Evolutionary conservation across 2,888 invertebrate species (phyloP).

Genomic region (Pyralis farinalis): DNA sequence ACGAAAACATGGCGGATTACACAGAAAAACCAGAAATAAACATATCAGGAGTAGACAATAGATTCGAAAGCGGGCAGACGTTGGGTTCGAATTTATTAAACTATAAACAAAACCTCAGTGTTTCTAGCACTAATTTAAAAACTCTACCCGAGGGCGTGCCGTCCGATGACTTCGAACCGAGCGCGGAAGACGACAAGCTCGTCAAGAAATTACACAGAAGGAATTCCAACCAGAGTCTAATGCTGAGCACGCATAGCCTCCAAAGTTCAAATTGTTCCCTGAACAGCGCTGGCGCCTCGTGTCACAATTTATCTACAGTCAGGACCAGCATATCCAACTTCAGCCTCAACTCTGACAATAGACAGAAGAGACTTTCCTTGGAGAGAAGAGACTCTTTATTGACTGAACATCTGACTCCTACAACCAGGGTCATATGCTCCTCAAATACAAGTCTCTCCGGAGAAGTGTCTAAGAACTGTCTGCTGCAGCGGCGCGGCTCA

Average conservation of each 20-base stretch:
- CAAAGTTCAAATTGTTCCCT: slow-evolving; percentile 79
- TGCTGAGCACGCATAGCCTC: slow-evolving; percentile 76
- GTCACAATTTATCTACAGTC: slow-evolving; percentile 64
- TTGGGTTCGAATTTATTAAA: slow-evolving; percentile 80
- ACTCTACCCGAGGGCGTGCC: slow-evolving; percentile 87
- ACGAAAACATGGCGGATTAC: slow-evolving; percentile 66
- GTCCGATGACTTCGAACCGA: slow-evolving; percentile 82
- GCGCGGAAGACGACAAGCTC: slow-evolving; percentile 62
- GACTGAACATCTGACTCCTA: slow-evolving; percentile 57
- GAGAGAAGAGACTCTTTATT: slow-evolving; percentile 93
- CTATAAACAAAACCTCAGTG: slow-evolving; percentile 83
- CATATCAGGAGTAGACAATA: slow-evolving; percentile 49
- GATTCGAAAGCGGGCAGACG: slow-evolving; percentile 49
- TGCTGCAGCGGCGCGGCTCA: slow-evolving; percentile 90
- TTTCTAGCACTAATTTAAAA: slow-evolving; percentile 86
- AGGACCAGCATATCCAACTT: slow-evolving; percentile 72
- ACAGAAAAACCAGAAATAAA: slow-evolving; percentile 60
- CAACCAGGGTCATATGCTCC: slow-evolving; percentile 68
- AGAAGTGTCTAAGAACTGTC: slow-evolving; percentile 80
- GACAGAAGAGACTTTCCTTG: slow-evolving; percentile 84
- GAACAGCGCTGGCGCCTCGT: slow-evolving; percentile 65
- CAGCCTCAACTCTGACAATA: slow-evolving; percentile 59
- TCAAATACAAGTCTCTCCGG: slow-evolving; percentile 68
- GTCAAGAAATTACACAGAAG: slow-evolving; percentile 77
- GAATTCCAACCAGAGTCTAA: slow-evolving; percentile 83